These are phyloP conservation scores for Asteroscopus sphinx DNA, from an alignment of 2,888 invertebrate species.

Conservation along the genomic window DNA sequence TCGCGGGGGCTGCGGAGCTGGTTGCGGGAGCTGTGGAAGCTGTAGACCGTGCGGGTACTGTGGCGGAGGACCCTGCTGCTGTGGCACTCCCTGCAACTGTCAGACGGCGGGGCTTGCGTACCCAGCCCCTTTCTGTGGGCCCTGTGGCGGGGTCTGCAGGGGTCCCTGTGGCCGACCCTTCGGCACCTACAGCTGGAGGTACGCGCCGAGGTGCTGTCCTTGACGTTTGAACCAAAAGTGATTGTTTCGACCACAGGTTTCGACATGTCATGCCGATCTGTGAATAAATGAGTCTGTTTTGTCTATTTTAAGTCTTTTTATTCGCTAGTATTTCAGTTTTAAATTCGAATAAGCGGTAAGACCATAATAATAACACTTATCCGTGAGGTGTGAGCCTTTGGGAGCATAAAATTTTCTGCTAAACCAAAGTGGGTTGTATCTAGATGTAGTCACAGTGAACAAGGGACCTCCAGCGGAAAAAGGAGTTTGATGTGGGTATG, in stretches of 20 bases:
- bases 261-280: constrained; percentile 11
- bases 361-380: too few relatives aligned
- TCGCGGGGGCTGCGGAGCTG: constrained; percentile 27
- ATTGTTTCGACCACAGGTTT: too few relatives aligned
- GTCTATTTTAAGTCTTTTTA: background rate
- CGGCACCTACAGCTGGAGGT: constrained; percentile 79
- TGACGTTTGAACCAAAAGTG: constrained; percentile 26
- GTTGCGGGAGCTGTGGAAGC: constrained; percentile 31
- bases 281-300: constrained; percentile 35
- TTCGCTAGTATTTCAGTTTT: background rate
- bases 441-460: too few relatives aligned
- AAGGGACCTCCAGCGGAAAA: too few relatives aligned
- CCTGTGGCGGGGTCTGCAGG: constrained; percentile 66
- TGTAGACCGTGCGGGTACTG: constrained; percentile 40
- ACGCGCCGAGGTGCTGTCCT: constrained; percentile 61
- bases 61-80: constrained; percentile 51
- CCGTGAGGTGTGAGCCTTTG: too few relatives aligned
- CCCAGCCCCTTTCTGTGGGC: constrained; percentile 72
- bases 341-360: too few relatives aligned
- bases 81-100: constrained; percentile 73
- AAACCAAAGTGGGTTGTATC: too few relatives aligned
- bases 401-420: too few relatives aligned
- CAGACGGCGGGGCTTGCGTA: constrained; percentile 69
- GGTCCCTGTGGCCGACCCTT: constrained; percentile 75
- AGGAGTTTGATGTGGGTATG: too few relatives aligned